Evolutionary conservation across 2,797 vertebrate genomes (phyloP).

Genomic region (Xerus rutilus): DNA sequence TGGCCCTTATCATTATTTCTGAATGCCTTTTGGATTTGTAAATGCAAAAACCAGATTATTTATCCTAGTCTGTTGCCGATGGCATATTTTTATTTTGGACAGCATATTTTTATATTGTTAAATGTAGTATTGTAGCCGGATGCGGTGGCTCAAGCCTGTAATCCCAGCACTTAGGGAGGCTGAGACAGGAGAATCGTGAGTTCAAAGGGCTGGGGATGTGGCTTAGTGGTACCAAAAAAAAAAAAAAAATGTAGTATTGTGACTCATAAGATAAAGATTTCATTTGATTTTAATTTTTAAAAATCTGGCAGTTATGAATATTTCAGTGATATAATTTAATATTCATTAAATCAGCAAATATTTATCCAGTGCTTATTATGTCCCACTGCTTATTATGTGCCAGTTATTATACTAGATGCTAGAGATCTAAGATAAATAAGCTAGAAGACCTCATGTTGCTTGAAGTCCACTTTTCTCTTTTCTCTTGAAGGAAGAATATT

Average conservation of each 20-base stretch:
- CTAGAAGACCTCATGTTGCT: neutral
- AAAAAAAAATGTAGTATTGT: constrained; percentile 63
- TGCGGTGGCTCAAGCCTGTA: too few species aligned
- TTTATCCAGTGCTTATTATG: constrained; percentile 10
- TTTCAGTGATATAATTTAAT: constrained; percentile 13
- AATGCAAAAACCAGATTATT: constrained; percentile 47
- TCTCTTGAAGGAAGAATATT: constrained; percentile 25
- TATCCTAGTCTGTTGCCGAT: neutral
- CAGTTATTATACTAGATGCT: neutral
- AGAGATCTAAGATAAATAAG: neutral
- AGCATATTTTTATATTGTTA: constrained; percentile 55
- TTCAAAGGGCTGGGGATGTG: too few species aligned
- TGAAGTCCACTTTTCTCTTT: neutral
- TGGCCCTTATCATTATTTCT: constrained; percentile 14
- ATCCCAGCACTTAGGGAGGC: too few species aligned
- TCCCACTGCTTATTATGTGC: constrained; percentile 20
- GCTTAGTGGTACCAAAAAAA: too few species aligned
- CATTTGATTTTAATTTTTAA: neutral
- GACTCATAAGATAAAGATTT: constrained; percentile 44
- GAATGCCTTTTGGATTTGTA: constrained; percentile 56
- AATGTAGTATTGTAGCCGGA: constrained; percentile 60
- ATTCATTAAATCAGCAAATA: constrained; percentile 41
- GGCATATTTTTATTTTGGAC: constrained; percentile 46
- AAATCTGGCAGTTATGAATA: neutral
- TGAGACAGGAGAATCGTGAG: too few species aligned